These are phyloP conservation scores for Babylonia areolata DNA, from an alignment of 1,140 invertebrate genomes.

Conservation along the genomic window DNA sequence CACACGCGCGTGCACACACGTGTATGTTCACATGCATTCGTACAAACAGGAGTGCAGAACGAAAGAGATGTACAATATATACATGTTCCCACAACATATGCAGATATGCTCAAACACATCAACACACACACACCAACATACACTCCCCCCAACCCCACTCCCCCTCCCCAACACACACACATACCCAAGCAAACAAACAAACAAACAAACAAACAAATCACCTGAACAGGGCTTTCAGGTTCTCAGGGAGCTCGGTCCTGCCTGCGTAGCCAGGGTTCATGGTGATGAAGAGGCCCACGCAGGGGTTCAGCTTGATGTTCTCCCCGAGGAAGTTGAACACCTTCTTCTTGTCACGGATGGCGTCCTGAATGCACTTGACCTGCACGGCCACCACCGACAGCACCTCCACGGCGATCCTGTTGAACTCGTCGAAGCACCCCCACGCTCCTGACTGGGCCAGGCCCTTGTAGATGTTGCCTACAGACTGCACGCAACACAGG, in stretches of 20 bases:
- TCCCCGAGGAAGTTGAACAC: slow-evolving; percentile 97
- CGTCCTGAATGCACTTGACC: slow-evolving; percentile 91
- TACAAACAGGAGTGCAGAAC: too few species aligned
- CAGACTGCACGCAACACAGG: slow-evolving; percentile 80
- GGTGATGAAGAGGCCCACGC: slow-evolving; percentile 97
- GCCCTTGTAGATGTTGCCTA: slow-evolving; percentile 98
- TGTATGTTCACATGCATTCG: too few species aligned
- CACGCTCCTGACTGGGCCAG: slow-evolving; percentile 97
- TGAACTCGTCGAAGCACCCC: slow-evolving; percentile 99
- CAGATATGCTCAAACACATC: too few species aligned
- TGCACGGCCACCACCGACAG: slow-evolving; percentile 97
- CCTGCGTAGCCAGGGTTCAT: slow-evolving; percentile 98
- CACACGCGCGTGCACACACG: too few species aligned
- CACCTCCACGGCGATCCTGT: slow-evolving; percentile 97
- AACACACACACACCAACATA: too few species aligned
- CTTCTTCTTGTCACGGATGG: slow-evolving; percentile 91
- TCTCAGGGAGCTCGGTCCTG: slow-evolving; percentile 92
- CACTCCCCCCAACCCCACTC: too few species aligned
- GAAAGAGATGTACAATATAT: too few species aligned
- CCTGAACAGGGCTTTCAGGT: slow-evolving; percentile 91
- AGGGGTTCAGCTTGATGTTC: slow-evolving; percentile 86
- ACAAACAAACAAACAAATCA: slow-evolving; percentile 54
- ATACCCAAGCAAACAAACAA: neutral
- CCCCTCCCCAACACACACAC: neutral
- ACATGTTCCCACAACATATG: too few species aligned